Conservation (phyloP, 2,113 vertebrate genomes). For the Plestiodon gilberti region DNA sequence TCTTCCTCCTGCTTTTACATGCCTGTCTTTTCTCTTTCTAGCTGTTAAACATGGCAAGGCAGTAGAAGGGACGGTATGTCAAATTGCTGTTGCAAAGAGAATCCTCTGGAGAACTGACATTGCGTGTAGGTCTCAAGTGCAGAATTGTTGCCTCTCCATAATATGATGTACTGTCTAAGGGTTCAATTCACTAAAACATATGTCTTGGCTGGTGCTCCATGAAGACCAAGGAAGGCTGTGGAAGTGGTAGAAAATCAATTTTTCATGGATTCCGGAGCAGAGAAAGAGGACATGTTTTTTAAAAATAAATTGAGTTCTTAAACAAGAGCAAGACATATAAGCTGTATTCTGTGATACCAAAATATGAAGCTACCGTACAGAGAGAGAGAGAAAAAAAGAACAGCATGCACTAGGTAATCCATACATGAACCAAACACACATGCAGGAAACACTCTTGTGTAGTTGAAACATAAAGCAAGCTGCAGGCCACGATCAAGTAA, state of each 20-base stretch:
- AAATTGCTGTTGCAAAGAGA: neutral
- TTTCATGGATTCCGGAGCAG: neutral
- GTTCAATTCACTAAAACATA: constrained; percentile 20
- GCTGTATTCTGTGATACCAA: neutral
- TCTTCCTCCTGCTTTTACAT: neutral
- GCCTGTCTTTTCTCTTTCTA: neutral
- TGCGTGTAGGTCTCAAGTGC: neutral
- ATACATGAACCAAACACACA: neutral
- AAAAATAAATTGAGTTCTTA: neutral
- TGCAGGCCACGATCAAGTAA: neutral
- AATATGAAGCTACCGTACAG: neutral
- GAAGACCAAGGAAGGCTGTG: neutral
- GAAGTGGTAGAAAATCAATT: neutral
- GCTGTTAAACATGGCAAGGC: neutral
- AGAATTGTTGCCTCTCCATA: constrained; percentile 28
- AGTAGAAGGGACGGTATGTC: neutral
- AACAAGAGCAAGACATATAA: neutral
- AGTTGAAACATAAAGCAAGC: neutral
- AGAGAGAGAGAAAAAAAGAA: neutral
- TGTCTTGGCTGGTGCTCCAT: neutral
- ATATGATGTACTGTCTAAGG: neutral
- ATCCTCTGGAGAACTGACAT: constrained; percentile 2
- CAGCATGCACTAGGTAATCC: neutral
- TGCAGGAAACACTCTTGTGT: neutral
- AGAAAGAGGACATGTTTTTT: neutral